Conservation (phyloP, 2,888 invertebrate genomes). For the Agonum fuliginosum region DNA sequence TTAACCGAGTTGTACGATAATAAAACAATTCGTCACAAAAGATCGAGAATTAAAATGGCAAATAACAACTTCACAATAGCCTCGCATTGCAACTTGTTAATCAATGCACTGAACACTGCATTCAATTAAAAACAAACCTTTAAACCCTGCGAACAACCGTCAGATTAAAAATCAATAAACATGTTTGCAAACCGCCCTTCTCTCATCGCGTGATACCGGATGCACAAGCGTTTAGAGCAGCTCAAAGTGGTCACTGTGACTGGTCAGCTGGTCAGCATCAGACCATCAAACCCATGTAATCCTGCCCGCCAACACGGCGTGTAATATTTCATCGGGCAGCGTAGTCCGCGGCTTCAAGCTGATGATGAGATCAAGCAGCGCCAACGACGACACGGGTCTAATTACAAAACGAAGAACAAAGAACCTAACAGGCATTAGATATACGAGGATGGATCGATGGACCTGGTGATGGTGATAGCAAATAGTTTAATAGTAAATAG, state of each 20-base stretch:
- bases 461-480: background rate
- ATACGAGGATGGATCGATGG: background rate
- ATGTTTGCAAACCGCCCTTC: background rate
- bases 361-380: conserved; percentile 31
- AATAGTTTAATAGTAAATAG: background rate
- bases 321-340: conserved; percentile 24
- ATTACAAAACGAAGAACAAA: conserved; percentile 31
- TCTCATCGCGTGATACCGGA: background rate
- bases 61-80: no score
- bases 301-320: no score
- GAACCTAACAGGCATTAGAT: background rate
- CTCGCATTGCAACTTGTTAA: no score
- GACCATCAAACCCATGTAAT: no score
- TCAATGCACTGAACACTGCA: no score
- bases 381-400: background rate
- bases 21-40: no score
- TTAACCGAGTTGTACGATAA: no score
- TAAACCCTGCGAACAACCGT: background rate
- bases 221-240: background rate
- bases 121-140: background rate
- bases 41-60: no score
- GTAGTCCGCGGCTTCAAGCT: background rate
- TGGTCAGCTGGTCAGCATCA: background rate
- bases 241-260: background rate
- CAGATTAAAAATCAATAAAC: conserved; percentile 5